Evolutionary conservation across 2,888 invertebrate genomes (phyloP), one percentile per base, ranked within the genome.

Genomic region (Apamea crenata): DNA sequence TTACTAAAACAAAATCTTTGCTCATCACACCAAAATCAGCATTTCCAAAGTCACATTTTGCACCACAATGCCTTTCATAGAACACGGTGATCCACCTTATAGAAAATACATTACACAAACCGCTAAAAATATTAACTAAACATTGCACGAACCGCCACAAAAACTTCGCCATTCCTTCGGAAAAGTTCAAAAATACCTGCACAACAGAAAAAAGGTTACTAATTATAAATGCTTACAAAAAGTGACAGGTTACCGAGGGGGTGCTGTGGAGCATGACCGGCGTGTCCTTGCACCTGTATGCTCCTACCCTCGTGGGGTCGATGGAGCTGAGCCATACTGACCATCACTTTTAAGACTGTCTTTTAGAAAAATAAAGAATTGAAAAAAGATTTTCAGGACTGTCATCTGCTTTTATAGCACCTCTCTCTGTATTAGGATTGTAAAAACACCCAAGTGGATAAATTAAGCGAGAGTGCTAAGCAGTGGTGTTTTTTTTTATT

Each of bases 221-320:
- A 82, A 85, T 85, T 88, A 91, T 87, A 88, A 87, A 84, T 86
- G 85, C 86, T 87, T 79, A 78, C 82, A 85, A 85, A 85, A 91
- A 91, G 81, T 89, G 87, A 87, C 81, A 78, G 78, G 82, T 76
- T 84, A 75, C 47, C 56, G 86, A 82, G 93, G 92, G 92, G 84
- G 92, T 84, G 91, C 92, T 90, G 81, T 82, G 80, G 91, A 90
- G 92, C 93, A 87, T 93, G 91, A 92, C 92, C 63, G 65, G 59
- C 25, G 16, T 72, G 90, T 84, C 91, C 91, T 90, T 91, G 90
- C 87, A 85, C 87, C 87, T 86, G 87, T 81, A 78, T 73, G 63
- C 79, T 74, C 12, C 68, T 67, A 77, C 63, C 68, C 84, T 68
- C 32, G 3, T 14, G 29, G 69, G 78, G 72, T 69, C 74, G 29